Evolutionary conservation across 1,140 invertebrate species (phyloP).

Genomic region (Calephelis virginiensis): DNA sequence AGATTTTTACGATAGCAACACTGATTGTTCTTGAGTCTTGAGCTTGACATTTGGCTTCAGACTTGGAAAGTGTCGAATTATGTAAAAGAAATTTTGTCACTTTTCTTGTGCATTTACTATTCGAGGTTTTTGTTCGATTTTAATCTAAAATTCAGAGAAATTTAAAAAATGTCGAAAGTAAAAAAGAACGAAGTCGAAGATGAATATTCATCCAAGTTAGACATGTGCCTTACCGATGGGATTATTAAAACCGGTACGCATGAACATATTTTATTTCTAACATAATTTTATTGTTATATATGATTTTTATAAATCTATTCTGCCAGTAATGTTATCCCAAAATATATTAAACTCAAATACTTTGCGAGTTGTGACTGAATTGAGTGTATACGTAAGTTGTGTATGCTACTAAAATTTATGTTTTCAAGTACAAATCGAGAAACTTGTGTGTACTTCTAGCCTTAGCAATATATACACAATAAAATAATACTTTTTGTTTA

Average conservation of each 20-base stretch:
- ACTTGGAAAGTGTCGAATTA: conserved; percentile 54
- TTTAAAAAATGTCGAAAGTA: conserved; percentile 46
- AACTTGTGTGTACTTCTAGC: no score
- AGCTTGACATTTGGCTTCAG: conserved; percentile 26
- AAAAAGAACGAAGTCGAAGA: conserved; percentile 70
- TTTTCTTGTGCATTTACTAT: conserved; percentile 20
- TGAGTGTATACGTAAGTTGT: no score
- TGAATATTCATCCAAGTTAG: conserved; percentile 78
- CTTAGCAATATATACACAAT: no score
- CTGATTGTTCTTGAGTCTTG: no score
- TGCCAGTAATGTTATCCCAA: neutral
- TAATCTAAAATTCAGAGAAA: conserved; percentile 4
- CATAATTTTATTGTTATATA: neutral
- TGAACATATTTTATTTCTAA: neutral
- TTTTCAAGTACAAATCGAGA: no score
- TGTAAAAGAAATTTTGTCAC: conserved; percentile 49
- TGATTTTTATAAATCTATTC: no score
- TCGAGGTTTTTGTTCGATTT: neutral
- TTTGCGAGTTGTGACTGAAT: no score
- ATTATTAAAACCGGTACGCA: conserved; percentile 81
- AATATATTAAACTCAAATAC: no score
- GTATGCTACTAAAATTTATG: no score
- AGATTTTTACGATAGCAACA: no score
- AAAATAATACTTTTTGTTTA: no score
- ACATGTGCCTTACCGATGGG: conserved; percentile 81